Evolutionary conservation across 2,113 vertebrate genomes (phyloP).

Genomic region (Solea senegalensis): DNA sequence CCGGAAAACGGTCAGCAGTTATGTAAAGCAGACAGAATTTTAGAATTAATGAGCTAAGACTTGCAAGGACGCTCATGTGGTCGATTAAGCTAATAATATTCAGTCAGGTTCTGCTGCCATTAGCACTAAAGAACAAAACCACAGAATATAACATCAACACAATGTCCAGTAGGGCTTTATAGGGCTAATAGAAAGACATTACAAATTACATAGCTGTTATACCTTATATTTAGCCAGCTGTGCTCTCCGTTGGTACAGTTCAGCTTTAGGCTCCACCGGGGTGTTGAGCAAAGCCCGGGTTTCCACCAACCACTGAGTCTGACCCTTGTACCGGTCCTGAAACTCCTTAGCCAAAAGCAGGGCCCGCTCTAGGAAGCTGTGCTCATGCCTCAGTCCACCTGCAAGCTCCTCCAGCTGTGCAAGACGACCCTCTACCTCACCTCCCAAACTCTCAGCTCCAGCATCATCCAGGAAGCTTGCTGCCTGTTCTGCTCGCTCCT

Average conservation of each 20-base stretch:
- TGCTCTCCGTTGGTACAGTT: slow-evolving; percentile 95
- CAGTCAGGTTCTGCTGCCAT: slow-evolving; percentile 7
- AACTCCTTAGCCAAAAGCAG: slow-evolving; percentile 92
- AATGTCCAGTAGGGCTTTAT: neutral
- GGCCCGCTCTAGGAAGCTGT: slow-evolving; percentile 86
- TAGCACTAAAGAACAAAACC: slow-evolving; percentile 12
- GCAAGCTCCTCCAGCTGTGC: slow-evolving; percentile 88
- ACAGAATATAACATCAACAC: neutral
- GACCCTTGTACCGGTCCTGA: slow-evolving; percentile 88
- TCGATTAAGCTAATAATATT: slow-evolving; percentile 40
- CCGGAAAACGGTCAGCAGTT: slow-evolving; percentile 11
- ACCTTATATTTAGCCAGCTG: slow-evolving; percentile 98
- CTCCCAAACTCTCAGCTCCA: slow-evolving; percentile 84
- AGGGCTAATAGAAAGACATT: neutral
- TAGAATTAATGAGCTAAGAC: slow-evolving; percentile 18
- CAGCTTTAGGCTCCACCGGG: slow-evolving; percentile 89
- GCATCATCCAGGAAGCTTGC: slow-evolving; percentile 84
- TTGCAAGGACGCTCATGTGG: slow-evolving; percentile 27
- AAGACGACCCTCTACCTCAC: slow-evolving; percentile 83
- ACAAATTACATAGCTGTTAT: slow-evolving; percentile 3
- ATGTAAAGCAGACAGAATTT: slow-evolving; percentile 19
- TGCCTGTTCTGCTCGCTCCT: slow-evolving; percentile 88
- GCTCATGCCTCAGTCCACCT: slow-evolving; percentile 87
- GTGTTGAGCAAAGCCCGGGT: slow-evolving; percentile 82
- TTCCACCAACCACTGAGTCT: slow-evolving; percentile 89